Evolutionary conservation across 2,888 invertebrate genomes (phyloP), one percentile per base, ranked within the genome.

Genomic region (Blastobasis lacticolella): DNA sequence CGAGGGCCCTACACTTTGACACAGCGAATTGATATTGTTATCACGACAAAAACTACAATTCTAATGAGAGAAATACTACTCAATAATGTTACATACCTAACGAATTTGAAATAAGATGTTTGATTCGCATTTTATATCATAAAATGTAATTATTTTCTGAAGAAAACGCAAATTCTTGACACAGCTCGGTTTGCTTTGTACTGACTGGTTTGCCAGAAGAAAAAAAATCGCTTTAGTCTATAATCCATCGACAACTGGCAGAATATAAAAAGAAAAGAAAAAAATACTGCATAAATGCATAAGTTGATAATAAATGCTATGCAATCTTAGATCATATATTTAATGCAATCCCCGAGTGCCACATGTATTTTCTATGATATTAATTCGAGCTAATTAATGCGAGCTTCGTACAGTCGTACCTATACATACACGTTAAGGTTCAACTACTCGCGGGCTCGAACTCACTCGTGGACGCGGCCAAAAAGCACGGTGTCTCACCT

Each of bases 171-270:
- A 76, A 63, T 73, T 73, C 73, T 73, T 84, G 78, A 83, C 83
- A 85, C 78, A 78, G 79, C 73, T 82, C 71, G 78, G 80, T 81
- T 85, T 85, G 83, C 85, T 86, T 85, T 86, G 79, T 82, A 84
- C 73, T 69, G 57, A 57, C 65, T 68, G 66, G 67, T 61, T 60
- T 70, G 70, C 77, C 76, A 80, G 36, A 41, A 38, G 45, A 37
- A 44, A 5, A 8, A 45, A 51, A 46, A 2, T 3, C 23, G 3
- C 23, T 23, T 23, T 23, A 3, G 23, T 23, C 23, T 23, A 23
- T 23, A 2, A 23, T 2, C 3, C 23, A 23, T 23, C 23, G 23
- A 23, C 23, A 23, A 23, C 23, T 23, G 23, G 3, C 23, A 40
- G 9, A 40, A 3, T 40, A 40, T 40, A 40, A 6, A 40, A 6